phyloP scores from a whole-genome alignment of 2,797 vertebrate species.

The Rostrhamus sociabilis region DNA sequence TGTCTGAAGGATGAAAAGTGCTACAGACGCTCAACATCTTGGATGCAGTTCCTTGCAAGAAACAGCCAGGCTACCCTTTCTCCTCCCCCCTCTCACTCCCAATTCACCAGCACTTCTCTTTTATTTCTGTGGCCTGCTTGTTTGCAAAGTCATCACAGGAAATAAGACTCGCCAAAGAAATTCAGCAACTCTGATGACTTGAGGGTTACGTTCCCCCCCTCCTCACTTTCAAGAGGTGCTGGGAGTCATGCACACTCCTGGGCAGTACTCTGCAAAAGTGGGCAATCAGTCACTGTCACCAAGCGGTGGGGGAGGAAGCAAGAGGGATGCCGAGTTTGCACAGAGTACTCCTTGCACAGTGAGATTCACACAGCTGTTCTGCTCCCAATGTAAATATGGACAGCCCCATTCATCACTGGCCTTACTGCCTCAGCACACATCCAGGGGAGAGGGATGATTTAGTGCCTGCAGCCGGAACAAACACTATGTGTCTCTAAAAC shows the following conservation, averaged over 20 bases:
- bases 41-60: neutral
- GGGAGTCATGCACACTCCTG: conserved; percentile 20
- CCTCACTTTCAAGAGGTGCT: neutral
- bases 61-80: neutral
- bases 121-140: neutral
- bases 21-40: neutral
- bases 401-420: conserved; percentile 78
- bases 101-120: neutral
- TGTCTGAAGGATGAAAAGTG: neutral
- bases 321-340: conserved; percentile 46
- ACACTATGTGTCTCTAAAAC: conserved; percentile 46
- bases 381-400: conserved; percentile 72
- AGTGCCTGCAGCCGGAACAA: conserved; percentile 71
- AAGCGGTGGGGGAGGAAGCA: neutral
- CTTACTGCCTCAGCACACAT: conserved; percentile 61
- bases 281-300: conserved; percentile 75
- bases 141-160: conserved; percentile 26
- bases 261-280: conserved; percentile 46
- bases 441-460: conserved; percentile 73
- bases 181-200: neutral
- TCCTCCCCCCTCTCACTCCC: neutral
- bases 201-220: neutral
- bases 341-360: conserved; percentile 53
- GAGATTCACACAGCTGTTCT: conserved; percentile 70
- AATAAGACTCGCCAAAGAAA: neutral